Base-by-base conservation (phyloP, 2,113 vertebrate genomes). In the Cinclus cinclus region DNA sequence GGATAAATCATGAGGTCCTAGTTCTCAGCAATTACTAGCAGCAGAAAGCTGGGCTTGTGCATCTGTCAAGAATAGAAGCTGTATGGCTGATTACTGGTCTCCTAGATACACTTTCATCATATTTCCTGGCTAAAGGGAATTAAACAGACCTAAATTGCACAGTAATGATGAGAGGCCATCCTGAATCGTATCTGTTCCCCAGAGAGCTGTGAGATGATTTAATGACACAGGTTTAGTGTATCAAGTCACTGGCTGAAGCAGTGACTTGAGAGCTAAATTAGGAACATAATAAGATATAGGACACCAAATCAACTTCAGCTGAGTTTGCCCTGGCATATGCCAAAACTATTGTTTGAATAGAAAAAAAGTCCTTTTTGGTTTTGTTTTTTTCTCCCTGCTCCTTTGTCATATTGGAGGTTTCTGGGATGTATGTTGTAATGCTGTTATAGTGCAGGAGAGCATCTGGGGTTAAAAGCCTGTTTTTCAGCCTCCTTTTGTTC, bases 101-200 rank as follows among this genome's bases (percentile, higher is more conserved):
- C 83, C 71, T 74, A 37, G 93, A 93, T 86, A 86, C 56, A 71
- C 83, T 88, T 96, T 83, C 81, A 85, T 92, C 46, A 28, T 82
- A 71, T 95, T 94, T 95, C 85, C 87, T 27, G 19, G 79, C 87
- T 86, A 90, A 71, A 9, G 4, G 79, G 90, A 88, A 87, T 95
- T 91, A 96, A 92, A 77, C 64, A 81, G 63, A 55, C 64, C 68
- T 93, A 88, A 96, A 94, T 83, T 31, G 71, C 70, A 67, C 50
- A 37, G 92, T 52, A 74, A 59, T 59, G 88, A 52, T 3, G 15
- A 83, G 59, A 63, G 59, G 47, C 75, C 60, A 86, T 78, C 63
- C 87, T 75, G 76, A 83, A 56, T 76, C 68, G 76, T 91, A 82
- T 80, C 83, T 82, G 59, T 52, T 85, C 83, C 71, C 80, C 0